Base-by-base conservation (phyloP, 2,797 vertebrate species). In the Gymnothorax javanicus region DNA sequence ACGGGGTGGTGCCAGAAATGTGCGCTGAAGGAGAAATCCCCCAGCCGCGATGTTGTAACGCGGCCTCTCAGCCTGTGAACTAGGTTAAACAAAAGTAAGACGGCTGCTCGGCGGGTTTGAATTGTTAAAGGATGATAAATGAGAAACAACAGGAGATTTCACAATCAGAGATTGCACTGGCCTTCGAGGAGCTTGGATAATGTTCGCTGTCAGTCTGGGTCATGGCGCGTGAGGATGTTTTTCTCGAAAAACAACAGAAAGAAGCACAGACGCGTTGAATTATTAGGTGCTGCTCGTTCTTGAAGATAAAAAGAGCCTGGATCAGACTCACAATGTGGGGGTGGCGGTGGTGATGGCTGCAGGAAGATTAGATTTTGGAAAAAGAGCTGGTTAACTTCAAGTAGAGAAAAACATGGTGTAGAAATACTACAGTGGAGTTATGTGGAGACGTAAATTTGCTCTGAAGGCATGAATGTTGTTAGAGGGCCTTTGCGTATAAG, bases 121-220 rank as follows among this genome's bases (percentile, higher is more conserved):
- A 85, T 89, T 89, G 89, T 93, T 93, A 90, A 50, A 89, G 89
- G 91, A 77, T 12, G 52, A 59, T 43, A 84, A 92, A 88, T 13
- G 0, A 89, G 91, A 90, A 92, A 94, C 89, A 90, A 88, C 92
- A 94, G 93, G 93, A 94, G 91, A 92, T 94, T 86, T 94, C 90
- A 89, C 92, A 94, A 95, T 94, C 92, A 89, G 91, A 43, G 77
- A 85, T 88, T 69, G 86, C 67, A 15, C 79, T 88, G 91, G 91
- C 93, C 91, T 27, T 62, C 50, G 33, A 86, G 52, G 43, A 88
- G 88, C 91, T 67, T 60, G 69, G 20, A 60, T 69, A 56, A 81
- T 81, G 52, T 52, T 13, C 85, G 57, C 81, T 84, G 84, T 91
- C 90, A 90, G 85, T 69, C 52, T 17, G 81, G 88, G 89, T 92